Evolutionary conservation across 2,113 vertebrate species (phyloP).

Genomic region (Notarius quadriscutis): DNA sequence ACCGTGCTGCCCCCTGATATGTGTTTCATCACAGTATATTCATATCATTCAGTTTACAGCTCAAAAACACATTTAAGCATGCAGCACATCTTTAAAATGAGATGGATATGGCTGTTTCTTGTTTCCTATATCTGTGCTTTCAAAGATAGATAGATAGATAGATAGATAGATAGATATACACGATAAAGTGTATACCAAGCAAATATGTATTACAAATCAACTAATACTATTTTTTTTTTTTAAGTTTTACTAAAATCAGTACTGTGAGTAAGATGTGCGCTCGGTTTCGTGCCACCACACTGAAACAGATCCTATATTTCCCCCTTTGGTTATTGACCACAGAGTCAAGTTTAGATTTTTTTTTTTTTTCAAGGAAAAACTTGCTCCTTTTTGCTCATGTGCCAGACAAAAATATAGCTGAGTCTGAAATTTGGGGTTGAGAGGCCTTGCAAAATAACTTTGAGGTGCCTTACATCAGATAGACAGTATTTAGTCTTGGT

Average conservation of each 20-base stretch:
- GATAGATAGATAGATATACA: background rate
- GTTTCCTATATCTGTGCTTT: background rate
- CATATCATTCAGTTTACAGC: no score
- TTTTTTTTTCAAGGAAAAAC: background rate
- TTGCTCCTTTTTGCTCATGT: background rate
- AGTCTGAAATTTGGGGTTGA: background rate
- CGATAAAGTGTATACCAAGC: background rate
- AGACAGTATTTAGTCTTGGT: background rate
- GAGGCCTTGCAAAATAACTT: background rate
- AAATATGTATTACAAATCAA: background rate
- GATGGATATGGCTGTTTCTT: background rate
- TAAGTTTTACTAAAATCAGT: background rate
- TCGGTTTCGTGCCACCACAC: constrained; percentile 16
- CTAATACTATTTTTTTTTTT: background rate
- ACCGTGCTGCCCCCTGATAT: no score
- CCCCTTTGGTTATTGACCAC: constrained; percentile 12
- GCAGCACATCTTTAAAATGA: no score
- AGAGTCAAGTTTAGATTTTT: constrained; percentile 39
- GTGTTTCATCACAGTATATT: no score
- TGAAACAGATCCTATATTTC: constrained; percentile 29
- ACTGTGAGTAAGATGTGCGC: background rate
- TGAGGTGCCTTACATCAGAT: background rate
- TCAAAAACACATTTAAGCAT: background rate
- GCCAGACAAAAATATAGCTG: constrained; percentile 6
- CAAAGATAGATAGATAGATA: background rate